Evolutionary conservation across 2,888 invertebrate genomes (phyloP), one percentile per base, ranked within the genome.

Genomic region (Tribolium freemani): DNA sequence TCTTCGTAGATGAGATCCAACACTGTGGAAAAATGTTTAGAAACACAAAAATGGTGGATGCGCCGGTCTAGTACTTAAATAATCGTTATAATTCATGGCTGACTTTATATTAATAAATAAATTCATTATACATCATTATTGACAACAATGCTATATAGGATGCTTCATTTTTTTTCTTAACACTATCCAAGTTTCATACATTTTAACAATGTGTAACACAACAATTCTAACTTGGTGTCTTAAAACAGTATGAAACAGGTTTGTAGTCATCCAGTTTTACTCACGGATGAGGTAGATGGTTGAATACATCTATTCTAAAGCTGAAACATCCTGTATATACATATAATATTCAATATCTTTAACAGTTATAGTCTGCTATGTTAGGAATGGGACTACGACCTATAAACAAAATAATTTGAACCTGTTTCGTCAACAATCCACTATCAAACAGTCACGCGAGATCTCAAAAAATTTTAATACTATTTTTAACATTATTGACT

Each of bases 401-500:
- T 38, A 38, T 9, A 38, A 38, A 38, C 6, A 38, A 38, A 38
- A 38, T n/a, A 38, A 38, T 38, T 6, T 38, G 9, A 38, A 38
- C n/a, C 38, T 38, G 2, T 38, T 38, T 38, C n/a, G 5, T 38
- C 8, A 38, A 38, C 38, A 38, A 38, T 26, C 26, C 26, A 2
- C 26, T 26, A 26, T 26, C 38, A 38, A 38, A 38, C 9, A 38
- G 38, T 38, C 38, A 38, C 9, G 2, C 8, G n/a, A 53, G 53
- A 10, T 53, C 5, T n/a, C 38, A 38, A 38, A 38, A 38, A 38
- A 38, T 20, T 20, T 9, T 16, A 50, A 20, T 1, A 6, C 16
- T 20, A 54, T 26, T 54, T 54, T 31, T 48, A 63, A 63, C 51
- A 51, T 50, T 63, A 63, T 63, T 63, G 63, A 63, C 50, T 60